Conservation (phyloP, 2,888 invertebrate species). For the Drosophila nr. medialis region DNA sequence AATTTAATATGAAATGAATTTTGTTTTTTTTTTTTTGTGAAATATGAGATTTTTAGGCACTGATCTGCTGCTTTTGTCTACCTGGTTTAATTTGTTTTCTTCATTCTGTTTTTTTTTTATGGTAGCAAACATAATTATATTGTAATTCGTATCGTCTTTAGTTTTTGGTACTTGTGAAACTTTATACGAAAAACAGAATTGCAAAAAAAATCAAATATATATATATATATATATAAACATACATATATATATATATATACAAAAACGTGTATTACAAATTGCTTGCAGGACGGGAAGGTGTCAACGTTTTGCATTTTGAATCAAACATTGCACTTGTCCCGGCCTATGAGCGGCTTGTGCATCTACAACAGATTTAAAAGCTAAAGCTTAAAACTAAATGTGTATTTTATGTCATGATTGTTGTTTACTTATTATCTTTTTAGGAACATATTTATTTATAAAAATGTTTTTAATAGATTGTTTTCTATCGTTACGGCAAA, state of each 20-base stretch:
- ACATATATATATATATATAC: no score
- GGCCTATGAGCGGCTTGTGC: conserved; percentile 86
- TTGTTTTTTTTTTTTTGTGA: conserved; percentile 49
- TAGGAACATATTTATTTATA: background rate
- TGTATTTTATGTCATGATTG: background rate
- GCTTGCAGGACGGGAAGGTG: conserved; percentile 83
- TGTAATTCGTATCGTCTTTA: conserved; percentile 35
- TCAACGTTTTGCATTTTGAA: conserved; percentile 82
- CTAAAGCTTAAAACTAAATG: background rate
- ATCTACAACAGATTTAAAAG: conserved; percentile 10
- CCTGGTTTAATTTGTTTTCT: conserved; percentile 37
- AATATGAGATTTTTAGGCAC: conserved; percentile 72
- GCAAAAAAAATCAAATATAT: conserved; percentile 5
- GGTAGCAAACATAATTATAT: conserved; percentile 41
- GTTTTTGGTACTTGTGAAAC: conserved; percentile 56
- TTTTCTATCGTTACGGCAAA: conserved; percentile 18
- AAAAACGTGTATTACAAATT: conserved; percentile 44
- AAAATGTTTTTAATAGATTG: background rate
- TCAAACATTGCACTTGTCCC: conserved; percentile 89
- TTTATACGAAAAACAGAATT: conserved; percentile 33
- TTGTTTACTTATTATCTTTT: background rate
- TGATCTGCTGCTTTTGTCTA: conserved; percentile 56
- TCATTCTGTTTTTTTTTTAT: conserved; percentile 11
- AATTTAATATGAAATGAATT: conserved; percentile 81
- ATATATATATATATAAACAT: background rate